These are phyloP conservation scores for Serilophus lunatus DNA, from an alignment of 2,113 vertebrate genomes.

Conservation along the genomic window DNA sequence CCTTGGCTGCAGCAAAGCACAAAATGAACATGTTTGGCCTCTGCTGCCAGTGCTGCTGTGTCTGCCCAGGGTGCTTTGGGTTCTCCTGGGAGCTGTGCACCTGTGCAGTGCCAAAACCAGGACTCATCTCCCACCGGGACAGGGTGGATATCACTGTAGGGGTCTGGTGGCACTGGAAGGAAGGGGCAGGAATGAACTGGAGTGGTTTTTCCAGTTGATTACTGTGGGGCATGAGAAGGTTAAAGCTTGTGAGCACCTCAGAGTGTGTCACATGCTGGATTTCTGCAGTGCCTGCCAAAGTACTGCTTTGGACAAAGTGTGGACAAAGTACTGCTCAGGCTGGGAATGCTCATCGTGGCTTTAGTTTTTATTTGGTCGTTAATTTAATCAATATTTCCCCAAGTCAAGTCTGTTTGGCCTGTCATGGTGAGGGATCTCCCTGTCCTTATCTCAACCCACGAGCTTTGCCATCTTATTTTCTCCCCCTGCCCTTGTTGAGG, in stretches of 20 bases:
- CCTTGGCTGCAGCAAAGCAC: background rate
- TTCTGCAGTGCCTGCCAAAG: background rate
- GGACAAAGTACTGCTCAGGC: background rate
- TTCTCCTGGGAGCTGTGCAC: background rate
- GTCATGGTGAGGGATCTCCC: background rate
- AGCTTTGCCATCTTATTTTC: background rate
- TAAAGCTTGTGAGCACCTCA: background rate
- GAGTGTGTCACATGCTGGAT: background rate
- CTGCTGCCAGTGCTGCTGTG: background rate
- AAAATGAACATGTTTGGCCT: background rate
- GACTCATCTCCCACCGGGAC: background rate
- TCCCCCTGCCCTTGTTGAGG: background rate
- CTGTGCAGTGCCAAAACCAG: background rate
- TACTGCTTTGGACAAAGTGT: no score
- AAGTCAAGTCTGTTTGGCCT: background rate
- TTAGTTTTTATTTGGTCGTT: background rate
- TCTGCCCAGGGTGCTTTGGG: background rate
- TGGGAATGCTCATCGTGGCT: fast-evolving
- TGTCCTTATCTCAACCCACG: background rate
- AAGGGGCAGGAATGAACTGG: background rate
- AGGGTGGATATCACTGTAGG: background rate
- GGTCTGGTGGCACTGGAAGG: background rate
- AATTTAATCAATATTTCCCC: background rate
- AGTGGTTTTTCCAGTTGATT: background rate
- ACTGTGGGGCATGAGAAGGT: background rate